Percentiles rank a stretch among this genome's conserved stretches.
phyloP scores from a whole-genome alignment of 2,113 vertebrate genomes.

The Pseudopipra pipra region DNA sequence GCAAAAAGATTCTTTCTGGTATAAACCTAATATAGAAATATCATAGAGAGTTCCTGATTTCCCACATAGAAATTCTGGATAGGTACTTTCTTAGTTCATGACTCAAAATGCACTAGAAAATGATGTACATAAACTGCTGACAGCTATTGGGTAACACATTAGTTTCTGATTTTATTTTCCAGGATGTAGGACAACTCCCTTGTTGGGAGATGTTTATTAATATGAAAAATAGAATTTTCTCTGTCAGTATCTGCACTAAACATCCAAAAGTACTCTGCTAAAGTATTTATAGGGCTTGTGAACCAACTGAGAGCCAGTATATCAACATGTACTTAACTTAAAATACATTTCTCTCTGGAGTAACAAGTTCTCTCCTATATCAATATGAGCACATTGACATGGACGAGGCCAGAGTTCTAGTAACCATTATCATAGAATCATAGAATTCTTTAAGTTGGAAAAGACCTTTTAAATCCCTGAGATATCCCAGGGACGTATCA shows the following conservation, averaged over 20 bases:
- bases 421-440: background rate
- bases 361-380: background rate
- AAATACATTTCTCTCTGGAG: background rate
- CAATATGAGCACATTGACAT: background rate
- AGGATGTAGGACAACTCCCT: background rate
- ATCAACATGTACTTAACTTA: background rate
- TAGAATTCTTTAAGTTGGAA: background rate
- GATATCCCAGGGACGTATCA: background rate
- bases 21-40: conserved; percentile 12
- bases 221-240: background rate
- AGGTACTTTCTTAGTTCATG: background rate
- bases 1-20: background rate
- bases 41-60: background rate
- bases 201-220: background rate
- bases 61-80: background rate
- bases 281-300: background rate
- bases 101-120: background rate
- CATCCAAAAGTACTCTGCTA: background rate
- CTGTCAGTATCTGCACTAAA: background rate
- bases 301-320: background rate
- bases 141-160: background rate
- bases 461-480: background rate
- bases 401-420: background rate
- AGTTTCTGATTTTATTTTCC: background rate
- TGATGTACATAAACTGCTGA: background rate